Conservation (phyloP, 2,113 vertebrate species). For the Turdus rufiventris region DNA sequence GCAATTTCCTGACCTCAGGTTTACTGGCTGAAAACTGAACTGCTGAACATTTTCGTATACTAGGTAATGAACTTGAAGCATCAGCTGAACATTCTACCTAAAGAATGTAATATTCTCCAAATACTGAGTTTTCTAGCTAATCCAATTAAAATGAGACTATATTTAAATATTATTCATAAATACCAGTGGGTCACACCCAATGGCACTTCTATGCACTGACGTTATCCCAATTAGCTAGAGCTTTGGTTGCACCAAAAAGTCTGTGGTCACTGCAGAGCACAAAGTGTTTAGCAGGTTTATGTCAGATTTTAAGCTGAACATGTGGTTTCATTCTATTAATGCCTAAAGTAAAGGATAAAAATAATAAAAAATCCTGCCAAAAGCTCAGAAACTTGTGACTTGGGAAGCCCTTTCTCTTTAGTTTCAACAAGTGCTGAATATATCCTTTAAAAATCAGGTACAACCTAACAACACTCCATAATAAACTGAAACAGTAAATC, state of each 20-base stretch:
- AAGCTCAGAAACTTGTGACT: not conserved
- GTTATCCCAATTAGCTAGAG: not conserved
- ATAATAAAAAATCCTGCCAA: not conserved
- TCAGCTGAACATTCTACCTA: not conserved
- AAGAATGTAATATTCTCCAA: not conserved
- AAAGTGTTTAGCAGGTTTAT: not conserved
- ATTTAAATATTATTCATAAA: not conserved
- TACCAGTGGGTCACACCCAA: not conserved
- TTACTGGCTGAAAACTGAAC: not conserved
- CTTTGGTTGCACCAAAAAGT: not conserved
- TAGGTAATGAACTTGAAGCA: not conserved
- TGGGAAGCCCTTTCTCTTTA: not conserved
- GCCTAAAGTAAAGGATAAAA: not conserved
- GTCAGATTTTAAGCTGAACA: not conserved
- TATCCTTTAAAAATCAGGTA: not conserved
- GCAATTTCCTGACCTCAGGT: not conserved
- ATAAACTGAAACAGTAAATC: not conserved
- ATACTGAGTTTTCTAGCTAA: not conserved
- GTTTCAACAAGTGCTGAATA: not conserved
- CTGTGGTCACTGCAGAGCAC: not conserved
- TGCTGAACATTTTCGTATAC: not conserved
- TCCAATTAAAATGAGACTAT: not conserved
- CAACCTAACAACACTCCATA: not conserved
- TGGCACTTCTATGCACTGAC: not conserved
- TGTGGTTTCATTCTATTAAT: not conserved